Conservation (phyloP, 2,113 vertebrate genomes). For the Dipodomys spectabilis region DNA sequence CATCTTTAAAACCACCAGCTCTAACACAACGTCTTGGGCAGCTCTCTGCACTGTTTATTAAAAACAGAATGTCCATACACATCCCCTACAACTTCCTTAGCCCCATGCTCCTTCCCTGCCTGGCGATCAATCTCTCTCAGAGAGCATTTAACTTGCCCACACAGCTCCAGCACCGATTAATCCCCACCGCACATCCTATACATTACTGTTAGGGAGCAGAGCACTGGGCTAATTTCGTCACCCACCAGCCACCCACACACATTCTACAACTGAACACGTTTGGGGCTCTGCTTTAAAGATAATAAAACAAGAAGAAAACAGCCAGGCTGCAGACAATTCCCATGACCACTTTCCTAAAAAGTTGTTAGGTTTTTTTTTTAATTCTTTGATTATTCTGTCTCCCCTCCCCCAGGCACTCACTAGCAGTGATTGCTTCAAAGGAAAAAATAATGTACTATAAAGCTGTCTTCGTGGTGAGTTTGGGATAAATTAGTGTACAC, state of each 20-base stretch:
- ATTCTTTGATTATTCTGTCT: constrained; percentile 75
- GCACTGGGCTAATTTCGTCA: constrained; percentile 82
- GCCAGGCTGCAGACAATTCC: constrained; percentile 75
- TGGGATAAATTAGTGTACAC: constrained; percentile 75
- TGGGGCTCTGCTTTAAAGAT: constrained; percentile 80
- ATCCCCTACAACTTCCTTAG: constrained; percentile 86
- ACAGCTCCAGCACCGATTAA: constrained; percentile 74
- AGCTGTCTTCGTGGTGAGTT: constrained; percentile 69
- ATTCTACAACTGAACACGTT: constrained; percentile 82
- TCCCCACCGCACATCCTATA: constrained; percentile 82
- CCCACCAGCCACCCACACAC: constrained; percentile 83
- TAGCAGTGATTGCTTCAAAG: constrained; percentile 64
- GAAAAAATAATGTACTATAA: constrained; percentile 74
- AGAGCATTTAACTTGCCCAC: constrained; percentile 81
- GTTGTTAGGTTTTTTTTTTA: constrained; percentile 76
- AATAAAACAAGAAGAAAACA: constrained; percentile 81
- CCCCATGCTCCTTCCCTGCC: constrained; percentile 79
- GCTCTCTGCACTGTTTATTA: constrained; percentile 76
- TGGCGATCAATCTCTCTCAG: constrained; percentile 78
- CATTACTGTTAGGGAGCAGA: constrained; percentile 76
- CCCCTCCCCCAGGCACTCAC: constrained; percentile 66
- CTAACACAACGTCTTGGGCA: constrained; percentile 62
- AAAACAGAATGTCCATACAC: constrained; percentile 68
- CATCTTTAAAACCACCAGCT: constrained; percentile 78
- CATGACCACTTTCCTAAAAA: constrained; percentile 81